phyloP scores from a whole-genome alignment of 2,888 invertebrate genomes.

The Temnothorax ravouxi region DNA sequence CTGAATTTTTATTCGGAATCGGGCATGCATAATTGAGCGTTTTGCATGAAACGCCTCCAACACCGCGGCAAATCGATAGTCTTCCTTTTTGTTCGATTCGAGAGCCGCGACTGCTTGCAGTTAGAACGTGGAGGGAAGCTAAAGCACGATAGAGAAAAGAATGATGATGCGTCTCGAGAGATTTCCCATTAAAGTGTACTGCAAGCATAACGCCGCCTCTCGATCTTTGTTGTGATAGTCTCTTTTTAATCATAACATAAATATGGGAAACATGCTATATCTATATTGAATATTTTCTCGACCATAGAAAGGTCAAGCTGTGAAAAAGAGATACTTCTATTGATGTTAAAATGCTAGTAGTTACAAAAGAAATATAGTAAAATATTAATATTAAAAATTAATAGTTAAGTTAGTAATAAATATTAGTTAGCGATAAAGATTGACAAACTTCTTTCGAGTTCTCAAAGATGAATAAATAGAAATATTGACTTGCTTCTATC shows the following conservation, averaged over 20 bases:
- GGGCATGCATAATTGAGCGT: conserved; percentile 41
- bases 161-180: not conserved
- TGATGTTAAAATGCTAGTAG: not conserved
- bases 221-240: conserved; percentile 1
- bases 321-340: not conserved
- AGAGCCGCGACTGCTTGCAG: conserved; percentile 13
- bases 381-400: conserved; percentile 8
- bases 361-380: not conserved
- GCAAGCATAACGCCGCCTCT: not conserved
- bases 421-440: not conserved
- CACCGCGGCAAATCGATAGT: conserved; percentile 31
- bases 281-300: conserved; percentile 5
- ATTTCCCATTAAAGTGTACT: conserved; percentile 12
- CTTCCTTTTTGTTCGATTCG: conserved; percentile 28
- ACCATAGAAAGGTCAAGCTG: not conserved
- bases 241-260: conserved; percentile 37
- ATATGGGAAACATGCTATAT: not conserved
- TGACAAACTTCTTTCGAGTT: not conserved
- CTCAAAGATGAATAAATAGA: not conserved
- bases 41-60: conserved; percentile 4
- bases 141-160: conserved; percentile 13
- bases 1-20: conserved; percentile 41
- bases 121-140: not conserved
- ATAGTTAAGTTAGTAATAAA: not conserved
- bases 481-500: not conserved